These are phyloP conservation scores for Sinonovacula constricta DNA, from an alignment of 1,140 invertebrate species.

Conservation along the genomic window DNA sequence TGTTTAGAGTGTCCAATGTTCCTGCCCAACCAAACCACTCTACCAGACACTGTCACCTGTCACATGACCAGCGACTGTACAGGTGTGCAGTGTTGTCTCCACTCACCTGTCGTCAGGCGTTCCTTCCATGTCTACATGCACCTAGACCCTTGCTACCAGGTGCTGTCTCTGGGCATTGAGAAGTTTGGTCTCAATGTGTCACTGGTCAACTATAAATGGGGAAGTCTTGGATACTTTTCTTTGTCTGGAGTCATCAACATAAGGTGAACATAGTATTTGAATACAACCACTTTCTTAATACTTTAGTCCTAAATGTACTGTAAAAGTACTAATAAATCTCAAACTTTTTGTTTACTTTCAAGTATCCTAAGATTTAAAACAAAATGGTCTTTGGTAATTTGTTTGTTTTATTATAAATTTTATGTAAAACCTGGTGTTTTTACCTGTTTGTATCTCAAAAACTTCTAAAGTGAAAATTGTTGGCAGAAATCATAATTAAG, in stretches of 20 bases:
- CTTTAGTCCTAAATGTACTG: neutral
- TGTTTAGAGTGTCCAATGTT: too few species aligned
- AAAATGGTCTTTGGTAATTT: too few species aligned
- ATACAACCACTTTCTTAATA: neutral
- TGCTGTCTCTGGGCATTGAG: constrained; percentile 45
- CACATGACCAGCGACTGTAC: constrained; percentile 45
- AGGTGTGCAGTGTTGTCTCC: constrained; percentile 44
- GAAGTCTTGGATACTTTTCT: constrained; percentile 12
- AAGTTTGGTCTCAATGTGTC: constrained; percentile 36
- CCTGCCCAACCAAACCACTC: neutral
- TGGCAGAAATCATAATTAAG: too few species aligned
- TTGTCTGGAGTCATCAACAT: constrained; percentile 9
- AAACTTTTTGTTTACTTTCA: neutral
- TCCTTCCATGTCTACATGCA: constrained; percentile 38
- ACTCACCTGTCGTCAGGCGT: constrained; percentile 15
- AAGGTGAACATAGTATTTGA: constrained; percentile 1
- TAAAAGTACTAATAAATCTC: neutral
- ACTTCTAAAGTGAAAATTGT: too few species aligned
- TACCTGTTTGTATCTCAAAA: too few species aligned
- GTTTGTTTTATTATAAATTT: too few species aligned
- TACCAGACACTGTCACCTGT: constrained; percentile 27
- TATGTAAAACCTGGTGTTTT: too few species aligned
- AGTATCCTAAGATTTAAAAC: too few species aligned
- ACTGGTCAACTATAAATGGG: constrained; percentile 45
- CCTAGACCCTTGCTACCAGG: constrained; percentile 44